A percentile compares a stretch with the other conserved stretches of the same genome.
Evolutionary conservation across 2,797 vertebrate genomes (phyloP).

Genomic region (Cossypha heuglini): DNA sequence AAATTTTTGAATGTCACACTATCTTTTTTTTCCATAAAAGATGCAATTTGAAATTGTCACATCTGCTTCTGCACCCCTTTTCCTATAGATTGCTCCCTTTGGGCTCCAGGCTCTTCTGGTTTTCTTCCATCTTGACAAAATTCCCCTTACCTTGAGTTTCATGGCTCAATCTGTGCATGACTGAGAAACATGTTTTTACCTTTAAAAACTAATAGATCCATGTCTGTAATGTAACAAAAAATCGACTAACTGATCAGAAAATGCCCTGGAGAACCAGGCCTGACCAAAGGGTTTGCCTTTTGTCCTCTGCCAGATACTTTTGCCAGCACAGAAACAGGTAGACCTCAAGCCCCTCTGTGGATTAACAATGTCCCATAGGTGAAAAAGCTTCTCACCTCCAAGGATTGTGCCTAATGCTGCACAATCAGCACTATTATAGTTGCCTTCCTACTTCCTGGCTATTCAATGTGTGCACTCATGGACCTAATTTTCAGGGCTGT

Average conservation of each 20-base stretch:
- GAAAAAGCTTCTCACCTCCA: background rate
- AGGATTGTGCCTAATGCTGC: background rate
- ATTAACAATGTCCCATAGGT: background rate
- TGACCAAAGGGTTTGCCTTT: background rate
- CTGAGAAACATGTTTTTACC: background rate
- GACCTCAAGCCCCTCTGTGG: background rate
- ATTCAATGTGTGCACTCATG: accelerated
- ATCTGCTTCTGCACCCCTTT: background rate
- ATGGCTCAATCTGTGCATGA: background rate
- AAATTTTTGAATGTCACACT: background rate
- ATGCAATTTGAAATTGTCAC: background rate
- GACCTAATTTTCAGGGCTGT: background rate
- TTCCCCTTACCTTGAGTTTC: background rate
- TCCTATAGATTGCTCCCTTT: background rate
- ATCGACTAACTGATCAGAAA: background rate
- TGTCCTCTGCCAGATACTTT: background rate
- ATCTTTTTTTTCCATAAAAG: background rate
- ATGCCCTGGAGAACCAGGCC: background rate
- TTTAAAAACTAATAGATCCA: background rate
- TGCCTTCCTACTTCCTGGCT: background rate
- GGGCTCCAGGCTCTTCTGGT: background rate
- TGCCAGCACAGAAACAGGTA: background rate
- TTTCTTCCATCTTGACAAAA: background rate
- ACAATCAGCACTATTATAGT: background rate
- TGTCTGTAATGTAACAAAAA: background rate